Evolutionary conservation across 2,113 vertebrate species (phyloP), one percentile per base, ranked within the genome.

Genomic region (Lethenteron camtschaticum): DNA sequence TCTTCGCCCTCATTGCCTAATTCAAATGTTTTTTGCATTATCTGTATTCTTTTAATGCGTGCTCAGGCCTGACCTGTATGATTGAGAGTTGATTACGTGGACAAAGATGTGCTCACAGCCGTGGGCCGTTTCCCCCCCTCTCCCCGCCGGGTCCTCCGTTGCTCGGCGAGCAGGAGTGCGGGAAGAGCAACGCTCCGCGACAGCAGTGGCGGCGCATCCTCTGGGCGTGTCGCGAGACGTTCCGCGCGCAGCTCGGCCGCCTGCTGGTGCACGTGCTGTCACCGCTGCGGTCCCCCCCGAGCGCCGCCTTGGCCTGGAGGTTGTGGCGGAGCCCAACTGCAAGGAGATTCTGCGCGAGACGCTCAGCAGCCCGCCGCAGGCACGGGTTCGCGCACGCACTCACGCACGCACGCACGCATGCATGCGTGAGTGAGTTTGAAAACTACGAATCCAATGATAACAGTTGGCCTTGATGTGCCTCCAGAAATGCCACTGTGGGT

Each of bases 311-410:
- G 81, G 80, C 18, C 80, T 97, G 71, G 85, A 87, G 70, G 83
- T 97, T 75, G 76, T 87, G 56, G 76, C 70, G 11, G 90, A 95
- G 76, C 79, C 85, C 57, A 85, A 78, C 75, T 79, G 89, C 74
- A 79, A 86, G 16, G 94, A 95, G 72, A 89, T 96, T 77, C 79
- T 97, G 9, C 85, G 86, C 69, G 90, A 97, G 73, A 89, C 85
- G 69, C 87, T 96, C 68, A 91, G 82, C 71, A 82, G 85, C 2
- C 81, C 82, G 71, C 78, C 88, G 55, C 90, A 92, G 82, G 94
- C 95, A 77, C 81, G 80, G 69, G 68, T 20, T 60, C 4, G 41
- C 41, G 41, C 41, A 7, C 41, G 41, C 41, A 41, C 41, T 5
- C 41, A 41, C 41, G 41, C 41, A 41, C 41, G 41, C 41, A 41